Conservation (phyloP, 1,140 invertebrate genomes). For the Telenomus remus region DNA sequence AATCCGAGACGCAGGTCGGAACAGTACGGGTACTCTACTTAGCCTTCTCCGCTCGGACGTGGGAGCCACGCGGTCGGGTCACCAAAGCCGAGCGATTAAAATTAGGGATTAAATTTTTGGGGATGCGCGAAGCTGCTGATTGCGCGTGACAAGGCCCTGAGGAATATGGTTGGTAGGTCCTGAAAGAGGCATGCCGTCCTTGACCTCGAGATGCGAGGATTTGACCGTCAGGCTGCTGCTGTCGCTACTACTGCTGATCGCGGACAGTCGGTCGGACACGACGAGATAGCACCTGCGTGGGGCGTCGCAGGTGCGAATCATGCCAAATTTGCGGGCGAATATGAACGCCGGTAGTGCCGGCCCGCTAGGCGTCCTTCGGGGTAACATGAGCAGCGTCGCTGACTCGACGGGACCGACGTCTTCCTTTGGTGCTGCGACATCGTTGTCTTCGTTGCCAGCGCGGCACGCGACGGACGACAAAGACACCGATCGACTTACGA, state of each 20-base stretch:
- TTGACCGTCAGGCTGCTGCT: slow-evolving; percentile 64
- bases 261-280: slow-evolving; percentile 53
- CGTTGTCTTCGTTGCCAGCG: slow-evolving; percentile 44
- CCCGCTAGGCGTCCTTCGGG: slow-evolving; percentile 67
- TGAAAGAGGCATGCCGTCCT: slow-evolving; percentile 71
- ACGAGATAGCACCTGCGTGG: slow-evolving; percentile 67
- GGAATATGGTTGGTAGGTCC: slow-evolving; percentile 58
- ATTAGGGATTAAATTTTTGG: neutral
- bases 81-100: slow-evolving; percentile 10
- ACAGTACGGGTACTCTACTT: slow-evolving; percentile 72
- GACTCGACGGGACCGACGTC: slow-evolving; percentile 55
- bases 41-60: slow-evolving; percentile 63
- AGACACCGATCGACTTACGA: slow-evolving; percentile 42
- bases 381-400: slow-evolving; percentile 69
- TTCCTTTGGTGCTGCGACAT: slow-evolving; percentile 43
- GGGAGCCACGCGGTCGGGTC: slow-evolving; percentile 46
- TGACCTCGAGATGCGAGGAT: slow-evolving; percentile 73
- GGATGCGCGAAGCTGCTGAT: slow-evolving; percentile 24
- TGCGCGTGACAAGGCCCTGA: slow-evolving; percentile 13
- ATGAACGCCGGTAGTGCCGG: slow-evolving; percentile 71
- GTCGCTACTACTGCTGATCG: slow-evolving; percentile 65
- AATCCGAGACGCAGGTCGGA: slow-evolving; percentile 70
- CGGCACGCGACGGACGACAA: slow-evolving; percentile 40
- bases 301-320: slow-evolving; percentile 68
- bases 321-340: slow-evolving; percentile 65